phyloP scores from a whole-genome alignment of 1,140 invertebrate species.

The Euwallacea fornicatus region DNA sequence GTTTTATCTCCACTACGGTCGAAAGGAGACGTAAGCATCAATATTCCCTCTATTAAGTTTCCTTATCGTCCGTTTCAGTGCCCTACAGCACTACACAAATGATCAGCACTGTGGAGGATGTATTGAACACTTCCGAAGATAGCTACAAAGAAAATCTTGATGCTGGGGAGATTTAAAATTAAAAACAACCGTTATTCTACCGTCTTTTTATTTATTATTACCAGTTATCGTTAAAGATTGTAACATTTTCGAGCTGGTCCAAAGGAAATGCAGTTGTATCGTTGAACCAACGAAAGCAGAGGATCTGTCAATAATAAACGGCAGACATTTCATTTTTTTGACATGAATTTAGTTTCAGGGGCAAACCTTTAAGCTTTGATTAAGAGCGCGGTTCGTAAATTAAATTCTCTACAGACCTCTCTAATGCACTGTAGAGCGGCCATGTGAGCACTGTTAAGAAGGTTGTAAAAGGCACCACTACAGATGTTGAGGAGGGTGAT shows the following conservation, averaged over 20 bases:
- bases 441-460: no score
- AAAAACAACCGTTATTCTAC: no score
- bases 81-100: no score
- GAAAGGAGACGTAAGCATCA: no score
- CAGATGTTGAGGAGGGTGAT: constrained; percentile 1
- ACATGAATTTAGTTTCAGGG: background rate
- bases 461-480: background rate
- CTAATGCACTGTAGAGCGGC: background rate
- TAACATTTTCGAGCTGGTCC: constrained; percentile 33
- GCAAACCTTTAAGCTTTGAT: background rate
- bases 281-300: constrained; percentile 37
- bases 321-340: background rate
- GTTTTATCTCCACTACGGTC: no score
- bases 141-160: constrained; percentile 35
- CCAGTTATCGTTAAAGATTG: constrained; percentile 14
- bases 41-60: no score
- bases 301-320: constrained; percentile 10
- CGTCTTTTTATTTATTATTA: background rate
- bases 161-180: background rate
- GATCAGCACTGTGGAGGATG: no score
- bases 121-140: constrained; percentile 12
- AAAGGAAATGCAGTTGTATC: constrained; percentile 22
- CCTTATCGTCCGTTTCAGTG: no score
- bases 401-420: background rate
- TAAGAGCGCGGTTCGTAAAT: background rate